phyloP scores from a whole-genome alignment of 2,888 invertebrate genomes.

The Odontocolon sp. region DNA sequence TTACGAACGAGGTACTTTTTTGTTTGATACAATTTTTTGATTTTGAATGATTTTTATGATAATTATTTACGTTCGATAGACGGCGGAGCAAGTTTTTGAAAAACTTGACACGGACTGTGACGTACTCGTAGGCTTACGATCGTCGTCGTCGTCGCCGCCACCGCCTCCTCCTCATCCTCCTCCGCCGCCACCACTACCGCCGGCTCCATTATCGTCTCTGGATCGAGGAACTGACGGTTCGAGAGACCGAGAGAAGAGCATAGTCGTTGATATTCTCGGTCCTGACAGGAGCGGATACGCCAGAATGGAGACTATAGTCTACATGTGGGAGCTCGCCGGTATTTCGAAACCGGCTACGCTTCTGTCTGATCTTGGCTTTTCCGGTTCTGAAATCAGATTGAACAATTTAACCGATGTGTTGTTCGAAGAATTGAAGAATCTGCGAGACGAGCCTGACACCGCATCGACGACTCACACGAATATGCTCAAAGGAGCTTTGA shows the following conservation, averaged over 20 bases:
- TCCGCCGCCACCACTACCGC: no score
- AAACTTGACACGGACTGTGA: slow-evolving; percentile 85
- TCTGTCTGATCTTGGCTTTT: slow-evolving; percentile 87
- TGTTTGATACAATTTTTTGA: no score
- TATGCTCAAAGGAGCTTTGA: slow-evolving; percentile 85
- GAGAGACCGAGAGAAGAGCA: slow-evolving; percentile 44
- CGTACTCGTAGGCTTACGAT: slow-evolving; percentile 86
- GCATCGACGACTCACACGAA: slow-evolving; percentile 80
- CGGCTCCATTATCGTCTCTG: no score
- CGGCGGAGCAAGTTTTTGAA: slow-evolving; percentile 84
- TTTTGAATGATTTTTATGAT: background rate
- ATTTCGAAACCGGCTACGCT: slow-evolving; percentile 85
- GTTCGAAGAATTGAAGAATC: slow-evolving; percentile 85
- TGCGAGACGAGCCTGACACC: slow-evolving; percentile 78
- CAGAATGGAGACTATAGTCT: slow-evolving; percentile 82
- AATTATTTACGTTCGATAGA: slow-evolving; percentile 71
- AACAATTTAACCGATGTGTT: slow-evolving; percentile 86
- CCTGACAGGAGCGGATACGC: slow-evolving; percentile 69
- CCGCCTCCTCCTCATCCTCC: no score
- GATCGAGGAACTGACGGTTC: no score
- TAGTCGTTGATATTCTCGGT: slow-evolving; percentile 64
- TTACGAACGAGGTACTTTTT: no score
- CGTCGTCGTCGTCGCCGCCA: no score
- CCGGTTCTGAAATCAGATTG: slow-evolving; percentile 83
- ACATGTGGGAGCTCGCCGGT: slow-evolving; percentile 88